phyloP scores from a whole-genome alignment of 2,888 invertebrate genomes.

The Anoncus sp. region DNA sequence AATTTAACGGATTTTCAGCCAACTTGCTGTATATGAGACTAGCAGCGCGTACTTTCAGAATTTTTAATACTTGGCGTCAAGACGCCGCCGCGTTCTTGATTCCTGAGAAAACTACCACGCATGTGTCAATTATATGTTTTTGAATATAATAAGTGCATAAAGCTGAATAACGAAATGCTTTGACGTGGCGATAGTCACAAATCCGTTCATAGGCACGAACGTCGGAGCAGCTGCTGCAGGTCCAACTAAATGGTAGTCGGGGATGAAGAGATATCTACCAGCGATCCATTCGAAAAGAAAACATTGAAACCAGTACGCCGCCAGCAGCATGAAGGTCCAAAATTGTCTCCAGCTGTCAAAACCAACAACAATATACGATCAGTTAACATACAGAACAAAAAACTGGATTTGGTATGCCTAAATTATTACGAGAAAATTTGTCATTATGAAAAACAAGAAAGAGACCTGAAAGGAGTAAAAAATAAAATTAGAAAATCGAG shows the following conservation, averaged over 20 bases:
- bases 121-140: too few species aligned
- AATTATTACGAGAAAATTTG: slow-evolving; percentile 6
- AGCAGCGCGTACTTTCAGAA: too few species aligned
- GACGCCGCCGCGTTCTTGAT: too few species aligned
- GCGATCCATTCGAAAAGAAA: slow-evolving; percentile 36
- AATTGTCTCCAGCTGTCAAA: slow-evolving; percentile 22
- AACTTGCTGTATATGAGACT: too few species aligned
- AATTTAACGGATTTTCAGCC: too few species aligned
- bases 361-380: slow-evolving; percentile 25
- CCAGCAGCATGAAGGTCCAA: slow-evolving; percentile 20
- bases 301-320: slow-evolving; percentile 14
- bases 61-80: too few species aligned
- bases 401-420: slow-evolving; percentile 17
- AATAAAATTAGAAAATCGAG: slow-evolving; percentile 4
- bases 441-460: neutral
- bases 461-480: neutral
- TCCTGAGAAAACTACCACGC: too few species aligned
- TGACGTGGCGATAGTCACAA: slow-evolving; percentile 75
- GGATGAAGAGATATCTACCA: slow-evolving; percentile 20
- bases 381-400: slow-evolving; percentile 9
- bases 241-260: slow-evolving; percentile 80
- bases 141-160: neutral
- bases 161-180: slow-evolving; percentile 22
- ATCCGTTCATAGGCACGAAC: slow-evolving; percentile 80
- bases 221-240: slow-evolving; percentile 72